Evolutionary conservation across 2,113 vertebrate species (phyloP), one percentile per base, ranked within the genome.

Genomic region (Amblyopsis rosae): DNA sequence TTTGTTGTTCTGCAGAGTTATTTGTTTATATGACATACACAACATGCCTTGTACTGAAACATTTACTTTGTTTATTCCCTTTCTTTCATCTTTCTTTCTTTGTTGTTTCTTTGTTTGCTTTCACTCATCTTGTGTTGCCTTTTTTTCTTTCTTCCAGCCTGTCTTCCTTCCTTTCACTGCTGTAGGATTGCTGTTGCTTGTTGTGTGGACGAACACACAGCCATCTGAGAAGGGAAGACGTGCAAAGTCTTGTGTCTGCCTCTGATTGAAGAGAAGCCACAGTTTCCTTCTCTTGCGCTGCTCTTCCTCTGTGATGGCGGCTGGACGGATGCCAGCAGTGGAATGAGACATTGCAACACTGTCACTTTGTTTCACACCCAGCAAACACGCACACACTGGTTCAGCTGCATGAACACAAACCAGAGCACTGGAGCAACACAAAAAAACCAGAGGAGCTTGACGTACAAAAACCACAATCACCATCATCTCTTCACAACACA

Each of bases 381-480:
- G 26, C 47, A 16, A n/a, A 17, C 54, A 17, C 54, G 2, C 54
- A 17, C 54, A 17, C 54, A 56, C 54, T 26, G 10, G 17, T 11
- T 26, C 17, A 32, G 9, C 9, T 12, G 56, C 6, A 57, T 54
- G 70, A 73, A 73, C 62, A 70, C 58, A 67, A 77, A 81, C 71
- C 67, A 72, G 58, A 61, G 61, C 76, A 77, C 62, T 60, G 33
- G 41, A 72, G 64, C 79, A 77, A 86, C 71, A 86, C 86, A 81
- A 72, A 49, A 57, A 58, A 26, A 26, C 1, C 26, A 26, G 26
- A 75, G 81, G 72, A 35, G 10, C 57, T 75, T 58, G 56, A 48
- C 65, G 79, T 70, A 85, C 72, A 79, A 75, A 81, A 84, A 75
- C 76, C 81, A 84, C 82, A 80, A 83, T 86, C 59, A 74, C 76